Evolutionary conservation across 2,888 invertebrate genomes (phyloP).

Genomic region (Drosophila anceps): DNA sequence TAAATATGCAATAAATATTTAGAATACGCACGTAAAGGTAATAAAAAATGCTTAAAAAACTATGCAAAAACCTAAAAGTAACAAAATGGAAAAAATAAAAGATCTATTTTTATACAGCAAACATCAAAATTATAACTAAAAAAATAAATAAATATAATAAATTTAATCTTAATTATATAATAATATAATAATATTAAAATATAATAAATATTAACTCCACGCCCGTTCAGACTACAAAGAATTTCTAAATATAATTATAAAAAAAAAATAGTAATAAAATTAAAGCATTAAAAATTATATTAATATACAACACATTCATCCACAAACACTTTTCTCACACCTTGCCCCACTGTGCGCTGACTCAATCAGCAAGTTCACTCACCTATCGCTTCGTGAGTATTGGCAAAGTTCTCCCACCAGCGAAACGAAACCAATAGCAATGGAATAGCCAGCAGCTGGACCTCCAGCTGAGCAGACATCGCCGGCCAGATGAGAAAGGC

Average conservation of each 20-base stretch:
- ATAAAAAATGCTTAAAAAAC: too few relatives aligned
- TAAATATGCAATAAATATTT: too few relatives aligned
- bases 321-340: neutral
- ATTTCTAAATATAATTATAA: neutral
- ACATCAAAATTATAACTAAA: too few relatives aligned
- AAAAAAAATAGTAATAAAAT: neutral
- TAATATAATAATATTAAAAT: neutral
- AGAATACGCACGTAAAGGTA: too few relatives aligned
- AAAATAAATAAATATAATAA: neutral
- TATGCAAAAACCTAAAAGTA: too few relatives aligned
- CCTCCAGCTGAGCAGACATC: conserved; percentile 85
- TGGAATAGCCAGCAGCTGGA: conserved; percentile 88
- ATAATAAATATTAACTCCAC: neutral
- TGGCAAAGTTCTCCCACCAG: conserved; percentile 94
- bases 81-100: too few relatives aligned
- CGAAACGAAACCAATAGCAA: conserved; percentile 90
- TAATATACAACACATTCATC: neutral
- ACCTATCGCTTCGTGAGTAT: conserved; percentile 81
- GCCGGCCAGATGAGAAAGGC: conserved; percentile 90
- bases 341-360: neutral
- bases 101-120: too few relatives aligned
- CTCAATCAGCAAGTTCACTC: conserved; percentile 36
- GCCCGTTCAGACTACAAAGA: too few relatives aligned
- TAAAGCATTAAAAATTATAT: neutral
- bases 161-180: neutral